A percentile compares a stretch with the other conserved stretches of the same genome.
Conservation (phyloP, 2,888 invertebrate species). For the Athetis lepigone region DNA sequence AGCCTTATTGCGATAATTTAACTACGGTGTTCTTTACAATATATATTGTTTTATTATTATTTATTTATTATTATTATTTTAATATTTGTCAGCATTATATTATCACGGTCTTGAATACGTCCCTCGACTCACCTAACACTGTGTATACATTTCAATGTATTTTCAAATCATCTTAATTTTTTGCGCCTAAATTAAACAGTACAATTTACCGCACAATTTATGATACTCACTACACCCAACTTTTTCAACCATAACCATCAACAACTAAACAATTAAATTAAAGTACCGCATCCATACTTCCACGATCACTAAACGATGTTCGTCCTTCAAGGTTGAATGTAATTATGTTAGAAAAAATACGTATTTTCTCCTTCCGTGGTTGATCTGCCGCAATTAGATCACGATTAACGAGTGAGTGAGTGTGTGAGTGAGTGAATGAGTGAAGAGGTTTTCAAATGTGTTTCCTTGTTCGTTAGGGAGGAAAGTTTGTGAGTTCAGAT, state of each 20-base stretch:
- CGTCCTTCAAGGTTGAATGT: slow-evolving; percentile 63
- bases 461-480: slow-evolving; percentile 40
- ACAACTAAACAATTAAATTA: not conserved
- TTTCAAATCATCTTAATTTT: too few species aligned
- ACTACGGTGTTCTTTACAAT: too few species aligned
- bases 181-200: too few species aligned
- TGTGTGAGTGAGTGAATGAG: slow-evolving; percentile 27
- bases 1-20: too few species aligned
- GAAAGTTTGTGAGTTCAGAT: slow-evolving; percentile 23
- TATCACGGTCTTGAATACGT: too few species aligned
- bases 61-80: too few species aligned
- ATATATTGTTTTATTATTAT: too few species aligned
- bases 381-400: slow-evolving; percentile 58
- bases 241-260: not conserved
- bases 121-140: too few species aligned
- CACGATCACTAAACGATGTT: slow-evolving; percentile 29
- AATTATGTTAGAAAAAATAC: slow-evolving; percentile 69
- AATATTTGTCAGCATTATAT: too few species aligned
- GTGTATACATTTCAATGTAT: too few species aligned
- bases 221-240: not conserved
- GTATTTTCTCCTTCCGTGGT: slow-evolving; percentile 41
- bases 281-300: slow-evolving; percentile 40
- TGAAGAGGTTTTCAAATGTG: slow-evolving; percentile 21
- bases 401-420: slow-evolving; percentile 47
- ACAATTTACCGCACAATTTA: not conserved